Evolutionary conservation across 1,140 invertebrate species (phyloP), one percentile per base, ranked within the genome.

Genomic region (Cydia amplana): DNA sequence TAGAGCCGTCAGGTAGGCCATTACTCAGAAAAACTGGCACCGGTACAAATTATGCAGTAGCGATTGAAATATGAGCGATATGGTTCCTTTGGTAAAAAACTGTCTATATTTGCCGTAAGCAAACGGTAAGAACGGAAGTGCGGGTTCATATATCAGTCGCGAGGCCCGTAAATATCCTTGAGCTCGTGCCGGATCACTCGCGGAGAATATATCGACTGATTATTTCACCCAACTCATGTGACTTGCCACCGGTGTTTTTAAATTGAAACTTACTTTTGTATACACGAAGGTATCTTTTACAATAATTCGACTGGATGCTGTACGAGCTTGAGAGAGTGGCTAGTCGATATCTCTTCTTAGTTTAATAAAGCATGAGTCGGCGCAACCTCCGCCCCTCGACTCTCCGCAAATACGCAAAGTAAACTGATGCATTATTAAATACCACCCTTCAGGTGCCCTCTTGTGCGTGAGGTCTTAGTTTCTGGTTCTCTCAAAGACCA

Each of bases 61-160:
- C 67, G 72, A 75, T 55, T 75, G 77, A 78, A 65, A 75, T 75
- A 78, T 74, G 76, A 43, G 18, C 63, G 65, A 70, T 70, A 40
- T 36, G 16, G 65, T 18, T 40, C 32, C 65, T 70, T 70, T 70
- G 18, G 28, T 70, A 70, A 70, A 70, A 70, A 70, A 75, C 67
- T 46, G 25, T 67, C 46, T 36, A 74, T 75, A 78, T 78, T 75
- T 78, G 77, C 65, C 72, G 49, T 43, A 55, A 65, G 49, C 55
- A 72, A 77, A 28, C 72, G 60, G 67, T 75, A 76, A 43, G 67
- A 80, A 64, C 80, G 86, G 84, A 88, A 88, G 81, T 79, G 65
- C 28, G 46, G 80, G 78, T 82, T 82, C 79, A 82, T 87, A 86
- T 86, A 86, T 88, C 86, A 87, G 77, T 86, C 85, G 79, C 40